These are phyloP conservation scores for Fulmarus glacialis DNA, from an alignment of 2,113 vertebrate genomes.

Conservation along the genomic window DNA sequence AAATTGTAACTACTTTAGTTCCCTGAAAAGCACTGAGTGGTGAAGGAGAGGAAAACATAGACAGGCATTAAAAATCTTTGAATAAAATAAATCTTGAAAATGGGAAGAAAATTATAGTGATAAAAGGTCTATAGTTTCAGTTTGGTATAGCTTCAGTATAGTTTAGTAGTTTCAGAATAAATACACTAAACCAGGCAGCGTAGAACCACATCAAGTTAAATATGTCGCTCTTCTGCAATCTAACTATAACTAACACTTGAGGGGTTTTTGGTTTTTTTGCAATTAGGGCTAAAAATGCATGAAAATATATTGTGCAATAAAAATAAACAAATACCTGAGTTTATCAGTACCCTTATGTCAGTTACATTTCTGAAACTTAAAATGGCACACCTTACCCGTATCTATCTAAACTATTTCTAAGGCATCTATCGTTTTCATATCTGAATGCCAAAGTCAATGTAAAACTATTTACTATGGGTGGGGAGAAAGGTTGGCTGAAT, in stretches of 20 bases:
- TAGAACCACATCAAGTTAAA: background rate
- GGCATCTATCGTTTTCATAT: background rate
- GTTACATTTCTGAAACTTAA: slow-evolving; percentile 18
- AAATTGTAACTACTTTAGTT: background rate
- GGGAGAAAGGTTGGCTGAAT: background rate
- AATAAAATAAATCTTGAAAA: background rate
- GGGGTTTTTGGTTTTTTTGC: background rate
- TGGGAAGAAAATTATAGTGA: background rate
- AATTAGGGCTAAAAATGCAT: background rate
- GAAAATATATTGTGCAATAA: background rate
- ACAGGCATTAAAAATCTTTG: background rate
- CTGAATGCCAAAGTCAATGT: slow-evolving; percentile 37
- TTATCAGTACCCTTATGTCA: background rate
- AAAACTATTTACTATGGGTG: slow-evolving; percentile 49
- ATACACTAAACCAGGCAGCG: background rate
- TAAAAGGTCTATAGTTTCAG: background rate
- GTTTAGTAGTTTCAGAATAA: background rate
- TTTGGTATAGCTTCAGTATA: background rate
- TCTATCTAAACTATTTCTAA: slow-evolving; percentile 24
- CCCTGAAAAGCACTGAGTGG: background rate
- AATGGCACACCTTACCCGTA: background rate
- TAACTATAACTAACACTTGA: background rate
- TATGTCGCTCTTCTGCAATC: background rate
- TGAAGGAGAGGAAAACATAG: background rate
- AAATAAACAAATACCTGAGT: background rate